Evolutionary conservation across 2,888 invertebrate genomes (phyloP), one percentile per base, ranked within the genome.

Genomic region (Argynnis bischoffii): DNA sequence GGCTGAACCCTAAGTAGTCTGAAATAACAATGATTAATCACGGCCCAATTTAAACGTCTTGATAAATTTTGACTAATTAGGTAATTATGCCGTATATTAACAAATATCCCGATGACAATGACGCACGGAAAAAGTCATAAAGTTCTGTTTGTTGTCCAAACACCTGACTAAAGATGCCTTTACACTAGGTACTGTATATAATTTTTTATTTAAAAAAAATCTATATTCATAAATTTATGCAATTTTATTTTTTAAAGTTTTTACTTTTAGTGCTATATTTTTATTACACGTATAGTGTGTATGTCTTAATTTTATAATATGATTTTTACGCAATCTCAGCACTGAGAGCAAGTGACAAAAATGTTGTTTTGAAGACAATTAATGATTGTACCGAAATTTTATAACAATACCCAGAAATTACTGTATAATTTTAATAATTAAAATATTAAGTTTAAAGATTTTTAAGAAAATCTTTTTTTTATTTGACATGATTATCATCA

Each of bases 61-160:
- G 87, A 89, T 89, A 87, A 86, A 82, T 83, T 78, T 76, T 89
- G 89, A 88, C 83, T 85, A 86, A 88, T 89, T 86, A 83, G 81
- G 74, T 76, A 51, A 68, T 67, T 85, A 84, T 83, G 81, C 79
- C 79, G 77, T 78, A 80, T 81, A 83, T 81, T 75, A 79, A 81
- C 80, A 86, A 86, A 85, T 83, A 83, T 80, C 75, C 67, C 35
- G 54, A 77, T 78, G 75, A 76, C 73, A 74, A 71, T 89, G 90
- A 89, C 90, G 89, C 87, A 85, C 77, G 81, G 74, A 75, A 73
- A 69, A 70, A 69, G 72, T 72, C 75, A 72, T 79, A 76, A 77
- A 77, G 70, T 73, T 76, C 72, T 73, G 78, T 82, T 80, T 82
- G 79, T 77, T 74, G 67, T 71, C 69, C 71, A 79, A 80, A 80